Conservation (phyloP, 2,797 vertebrate genomes). For the Meriones psammophilus region DNA sequence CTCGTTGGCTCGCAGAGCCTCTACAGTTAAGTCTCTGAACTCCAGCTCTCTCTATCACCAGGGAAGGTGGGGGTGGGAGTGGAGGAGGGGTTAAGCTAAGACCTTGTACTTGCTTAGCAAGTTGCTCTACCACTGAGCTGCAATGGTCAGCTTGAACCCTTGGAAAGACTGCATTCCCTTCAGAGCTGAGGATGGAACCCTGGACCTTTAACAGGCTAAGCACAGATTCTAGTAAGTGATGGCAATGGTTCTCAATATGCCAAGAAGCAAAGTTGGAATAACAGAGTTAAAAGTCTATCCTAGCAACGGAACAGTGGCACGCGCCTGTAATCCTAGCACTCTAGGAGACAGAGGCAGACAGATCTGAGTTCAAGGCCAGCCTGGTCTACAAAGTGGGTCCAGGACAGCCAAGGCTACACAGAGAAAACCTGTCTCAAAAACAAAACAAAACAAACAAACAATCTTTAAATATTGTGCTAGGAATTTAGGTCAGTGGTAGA, state of each 20-base stretch:
- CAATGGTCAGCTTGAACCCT: background rate
- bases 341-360: too few species aligned
- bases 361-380: too few species aligned
- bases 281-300: background rate
- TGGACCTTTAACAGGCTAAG: background rate
- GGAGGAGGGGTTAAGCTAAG: background rate
- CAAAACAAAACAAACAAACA: too few species aligned
- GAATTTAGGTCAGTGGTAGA: background rate
- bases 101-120: background rate
- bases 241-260: background rate
- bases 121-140: background rate
- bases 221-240: background rate
- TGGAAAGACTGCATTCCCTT: background rate
- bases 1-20: background rate
- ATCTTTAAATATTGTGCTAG: background rate
- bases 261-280: background rate
- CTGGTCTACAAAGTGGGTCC: too few species aligned
- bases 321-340: too few species aligned
- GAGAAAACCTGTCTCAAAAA: too few species aligned
- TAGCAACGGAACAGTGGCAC: background rate
- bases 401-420: too few species aligned
- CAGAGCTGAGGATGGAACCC: background rate
- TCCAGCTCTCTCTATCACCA: background rate
- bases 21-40: background rate
- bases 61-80: background rate